These are phyloP conservation scores for Lymantria monacha DNA, from an alignment of 2,888 invertebrate species.

Conservation along the genomic window DNA sequence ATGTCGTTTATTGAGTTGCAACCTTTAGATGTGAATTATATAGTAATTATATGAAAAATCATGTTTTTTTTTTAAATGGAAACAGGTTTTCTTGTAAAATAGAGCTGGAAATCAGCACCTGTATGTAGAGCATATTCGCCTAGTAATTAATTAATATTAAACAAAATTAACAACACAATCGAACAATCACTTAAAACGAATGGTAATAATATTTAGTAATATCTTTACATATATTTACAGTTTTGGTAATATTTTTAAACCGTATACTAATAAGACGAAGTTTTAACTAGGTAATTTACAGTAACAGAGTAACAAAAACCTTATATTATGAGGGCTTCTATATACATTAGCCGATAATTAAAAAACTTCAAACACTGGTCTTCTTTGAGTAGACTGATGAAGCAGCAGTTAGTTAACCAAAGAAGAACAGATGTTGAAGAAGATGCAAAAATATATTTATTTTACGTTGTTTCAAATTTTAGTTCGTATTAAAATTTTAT, in stretches of 20 bases:
- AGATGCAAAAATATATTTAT: conserved; percentile 12
- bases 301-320: conserved; percentile 73
- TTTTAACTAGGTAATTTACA: conserved; percentile 64
- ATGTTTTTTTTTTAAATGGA: background rate
- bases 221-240: conserved; percentile 81
- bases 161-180: conserved; percentile 78
- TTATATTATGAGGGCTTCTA: conserved; percentile 53
- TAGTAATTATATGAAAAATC: background rate
- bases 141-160: conserved; percentile 61
- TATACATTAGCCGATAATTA: conserved; percentile 54
- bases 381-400: conserved; percentile 2
- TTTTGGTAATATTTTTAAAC: conserved; percentile 73
- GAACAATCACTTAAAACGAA: conserved; percentile 79
- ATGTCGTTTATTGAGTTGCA: background rate
- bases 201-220: conserved; percentile 82
- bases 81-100: conserved; percentile 27
- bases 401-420: background rate
- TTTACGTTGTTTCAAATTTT: conserved; percentile 6
- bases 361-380: conserved; percentile 16
- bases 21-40: background rate
- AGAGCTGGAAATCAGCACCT: conserved; percentile 29
- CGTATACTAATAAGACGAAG: conserved; percentile 74
- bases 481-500: too few species aligned
- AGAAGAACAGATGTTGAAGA: background rate
- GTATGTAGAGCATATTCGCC: conserved; percentile 28